Evolutionary conservation across 2,113 vertebrate species (phyloP).

Genomic region (Albula goreensis): DNA sequence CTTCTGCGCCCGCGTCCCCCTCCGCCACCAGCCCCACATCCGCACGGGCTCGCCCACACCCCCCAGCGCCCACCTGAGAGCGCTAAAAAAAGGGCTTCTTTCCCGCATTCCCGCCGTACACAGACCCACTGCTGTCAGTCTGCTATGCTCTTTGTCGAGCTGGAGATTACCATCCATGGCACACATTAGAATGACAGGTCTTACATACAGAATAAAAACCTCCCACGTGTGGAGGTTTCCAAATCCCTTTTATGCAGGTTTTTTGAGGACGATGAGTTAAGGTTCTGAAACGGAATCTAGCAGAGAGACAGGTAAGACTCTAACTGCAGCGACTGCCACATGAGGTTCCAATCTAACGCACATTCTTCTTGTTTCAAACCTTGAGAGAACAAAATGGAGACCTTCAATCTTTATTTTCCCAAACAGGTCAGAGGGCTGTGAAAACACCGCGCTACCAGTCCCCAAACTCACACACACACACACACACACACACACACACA

Average conservation of each 20-base stretch:
- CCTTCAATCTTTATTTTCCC: not conserved
- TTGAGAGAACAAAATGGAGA: not conserved
- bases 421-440: not conserved
- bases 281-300: not conserved
- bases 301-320: not conserved
- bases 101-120: not conserved
- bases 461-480: not conserved
- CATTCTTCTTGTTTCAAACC: not conserved
- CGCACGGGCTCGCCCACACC: not conserved
- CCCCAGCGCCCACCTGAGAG: not conserved
- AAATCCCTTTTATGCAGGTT: not conserved
- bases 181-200: not conserved
- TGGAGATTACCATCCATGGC: not conserved
- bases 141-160: not conserved
- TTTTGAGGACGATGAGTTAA: not conserved
- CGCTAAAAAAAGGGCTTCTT: not conserved
- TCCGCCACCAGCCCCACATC: not conserved
- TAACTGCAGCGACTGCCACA: not conserved
- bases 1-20: not conserved
- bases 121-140: not conserved
- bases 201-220: not conserved
- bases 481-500: not conserved
- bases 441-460: not conserved
- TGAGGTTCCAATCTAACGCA: not conserved
- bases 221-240: not conserved